Base-by-base conservation (phyloP, 2,113 vertebrate genomes). In the Lathamus discolor region DNA sequence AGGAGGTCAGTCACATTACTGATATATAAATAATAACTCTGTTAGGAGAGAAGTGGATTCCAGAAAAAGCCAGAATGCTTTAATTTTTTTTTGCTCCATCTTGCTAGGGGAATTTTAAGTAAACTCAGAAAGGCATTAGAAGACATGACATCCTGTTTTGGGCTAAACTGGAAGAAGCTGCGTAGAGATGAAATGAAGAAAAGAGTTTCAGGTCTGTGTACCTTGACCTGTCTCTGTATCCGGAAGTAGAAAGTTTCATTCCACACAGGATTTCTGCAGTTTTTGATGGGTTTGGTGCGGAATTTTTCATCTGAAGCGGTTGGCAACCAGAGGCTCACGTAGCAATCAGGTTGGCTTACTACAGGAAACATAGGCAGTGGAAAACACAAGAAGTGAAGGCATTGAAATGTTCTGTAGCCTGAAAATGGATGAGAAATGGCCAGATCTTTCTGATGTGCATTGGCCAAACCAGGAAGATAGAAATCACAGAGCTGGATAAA, bases 191-290 rank as follows among this genome's bases (percentile, higher is more conserved):
- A 84, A 44, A 63, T 16, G 7, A 67, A 79, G 23, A 70, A 46
- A 22, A 86, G 43, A 86, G 28, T 1, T 41, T 73, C 81, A 31
- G 2, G 15, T 7, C 31, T 88, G 19, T 18, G 28, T 95, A 98
- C 98, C 97, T 98, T 99, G 70, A 98, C 91, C 46, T 93, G 86
- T 68, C 88, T 97, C 61, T 97, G 97, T 68, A 98, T 92, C 79
- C 95, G 94, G 55, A 98, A 98, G 70, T 86, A 96, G 78, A 99
- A 98, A 4, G 86, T 97, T 96, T 98, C 98, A 52, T 99, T 98
- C 98, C 98, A 99, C 43, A 95, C 76, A 2, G 98, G 98, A 73
- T 96, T 95, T 68, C 81, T 93, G 62, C 69, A 97, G 86, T 98
- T 98, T 69, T 88, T 20, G 39, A 98, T 91, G 19, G 95, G 97